Evolutionary conservation across 1,140 invertebrate genomes (phyloP).

Genomic region (Ridgeia piscesae): DNA sequence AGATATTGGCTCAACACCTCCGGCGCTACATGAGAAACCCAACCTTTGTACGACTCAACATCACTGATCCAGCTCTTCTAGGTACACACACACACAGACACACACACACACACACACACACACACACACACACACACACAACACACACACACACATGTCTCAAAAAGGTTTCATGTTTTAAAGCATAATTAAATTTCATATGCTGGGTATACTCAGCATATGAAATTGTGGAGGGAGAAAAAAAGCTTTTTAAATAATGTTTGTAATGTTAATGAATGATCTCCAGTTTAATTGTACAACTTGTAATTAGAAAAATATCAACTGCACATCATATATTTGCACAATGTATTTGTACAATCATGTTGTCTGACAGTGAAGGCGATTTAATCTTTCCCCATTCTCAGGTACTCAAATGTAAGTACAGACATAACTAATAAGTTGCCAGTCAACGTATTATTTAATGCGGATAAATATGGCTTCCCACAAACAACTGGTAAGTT

Average conservation of each 20-base stretch:
- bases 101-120: too few relatives aligned
- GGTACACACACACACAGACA: constrained; percentile 54
- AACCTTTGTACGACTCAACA: constrained; percentile 69
- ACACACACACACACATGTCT: too few relatives aligned
- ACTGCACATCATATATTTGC: not conserved
- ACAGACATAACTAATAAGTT: not conserved
- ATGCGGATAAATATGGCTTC: not conserved
- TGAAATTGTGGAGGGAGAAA: too few relatives aligned
- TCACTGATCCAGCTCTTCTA: constrained; percentile 59
- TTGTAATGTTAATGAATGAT: too few relatives aligned
- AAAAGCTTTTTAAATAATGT: too few relatives aligned
- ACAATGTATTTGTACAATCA: not conserved
- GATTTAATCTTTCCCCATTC: not conserved
- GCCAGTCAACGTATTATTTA: not conserved
- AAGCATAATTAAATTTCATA: too few relatives aligned
- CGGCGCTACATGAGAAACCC: constrained; percentile 79
- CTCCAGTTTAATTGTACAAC: not conserved
- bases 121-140: too few relatives aligned
- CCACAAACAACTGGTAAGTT: too few relatives aligned
- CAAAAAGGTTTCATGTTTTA: too few relatives aligned
- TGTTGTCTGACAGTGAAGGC: not conserved
- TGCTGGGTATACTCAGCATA: too few relatives aligned
- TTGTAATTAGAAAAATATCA: not conserved
- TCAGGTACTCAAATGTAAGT: not conserved
- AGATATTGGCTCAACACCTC: constrained; percentile 73